Base-by-base conservation (phyloP, 2,113 vertebrate species). In the Protomyctophum bolini region DNA sequence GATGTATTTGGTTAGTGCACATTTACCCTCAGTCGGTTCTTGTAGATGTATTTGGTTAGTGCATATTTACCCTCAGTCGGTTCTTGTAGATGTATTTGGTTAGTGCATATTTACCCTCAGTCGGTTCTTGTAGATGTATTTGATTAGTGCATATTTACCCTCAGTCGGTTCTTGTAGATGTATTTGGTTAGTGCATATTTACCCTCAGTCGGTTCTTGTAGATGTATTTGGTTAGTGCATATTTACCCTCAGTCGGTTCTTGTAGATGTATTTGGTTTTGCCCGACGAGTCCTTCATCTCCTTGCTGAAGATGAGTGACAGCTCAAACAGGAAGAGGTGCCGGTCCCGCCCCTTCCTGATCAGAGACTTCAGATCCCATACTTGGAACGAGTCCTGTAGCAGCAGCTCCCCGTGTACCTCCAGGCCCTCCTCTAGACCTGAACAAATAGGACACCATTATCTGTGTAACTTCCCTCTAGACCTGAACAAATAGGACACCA, bases 231-330 rank as follows among this genome's bases (percentile, higher is more conserved):
- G 41, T 51, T 12, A 33, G 29, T 29, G 11, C 7, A 46, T 8
- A 55, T 92, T 88, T 93, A 99, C 98, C 95, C 96, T 94, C 83
- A 99, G 92, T 75, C 96, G 94, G 93, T 96, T 98, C 94, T 99
- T 99, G 94, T 98, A 99, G 85, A 99, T 94, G 81, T 99, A 99
- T 93, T 99, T 99, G 10, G 95, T 98, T 77, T 96, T 94, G 89
- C 97, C 98, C 4, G 97, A 95, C 41, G 98, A 99, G 89, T 99
- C 98, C 91, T 99, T 99, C 85, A 98, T 98, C 89, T 99, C 98
- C 81, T 99, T 99, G 90, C 98, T 99, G 91, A 99, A 99, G 84
- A 99, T 96, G 86, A 99, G 94, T 63, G 98, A 98, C 89, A 98
- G 96, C 92, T 99, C 98, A 69, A 99, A 99, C 80, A 99, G 95